Base-by-base conservation (phyloP, 2,797 vertebrate genomes). In the Sebastes itinus region DNA sequence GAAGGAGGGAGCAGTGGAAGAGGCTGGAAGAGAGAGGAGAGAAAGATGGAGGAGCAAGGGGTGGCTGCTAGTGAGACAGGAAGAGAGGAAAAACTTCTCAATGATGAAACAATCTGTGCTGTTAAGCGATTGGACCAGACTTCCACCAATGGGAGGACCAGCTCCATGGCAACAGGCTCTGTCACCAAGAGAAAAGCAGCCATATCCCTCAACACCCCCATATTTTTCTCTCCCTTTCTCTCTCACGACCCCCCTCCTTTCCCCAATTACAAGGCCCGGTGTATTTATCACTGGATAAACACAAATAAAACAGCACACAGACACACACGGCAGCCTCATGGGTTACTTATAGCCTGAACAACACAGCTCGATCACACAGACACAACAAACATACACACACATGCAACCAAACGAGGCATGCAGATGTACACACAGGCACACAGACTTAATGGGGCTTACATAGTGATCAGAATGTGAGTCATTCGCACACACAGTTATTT, bases 121-220 rank as follows among this genome's bases (percentile, higher is more conserved):
- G 92, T 87, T 90, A 90, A 92, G 89, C 91, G 85, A 99, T 96
- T 99, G 98, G 98, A 90, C 91, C 77, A 81, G 49, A 72, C 76
- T 83, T 95, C 94, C 91, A 73, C 98, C 97, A 99, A 98, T 98
- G 84, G 90, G 92, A 95, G 91, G 69, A 90, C 64, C 92, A 94
- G 95, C 93, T 97, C 97, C 97, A 97, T 97, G 95, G 97, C 96
- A 99, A 99, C 97, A 93, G 87, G 94, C 95, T 96, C 94, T 97
- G 95, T 98, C 92, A 94, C 97, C 94, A 98, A 94, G 96, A 95
- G 97, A 96, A 95, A 97, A 95, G 75, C 93, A 94, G 94, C 94
- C 87, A 94, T 94, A 93, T 95, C 92, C 89, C 92, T 93, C 89
- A 91, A 94, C 92, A 93, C 93, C 93, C 93, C 92, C 93, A 93